Evolutionary conservation across 2,113 vertebrate species (phyloP).

Genomic region (Lagopus muta): DNA sequence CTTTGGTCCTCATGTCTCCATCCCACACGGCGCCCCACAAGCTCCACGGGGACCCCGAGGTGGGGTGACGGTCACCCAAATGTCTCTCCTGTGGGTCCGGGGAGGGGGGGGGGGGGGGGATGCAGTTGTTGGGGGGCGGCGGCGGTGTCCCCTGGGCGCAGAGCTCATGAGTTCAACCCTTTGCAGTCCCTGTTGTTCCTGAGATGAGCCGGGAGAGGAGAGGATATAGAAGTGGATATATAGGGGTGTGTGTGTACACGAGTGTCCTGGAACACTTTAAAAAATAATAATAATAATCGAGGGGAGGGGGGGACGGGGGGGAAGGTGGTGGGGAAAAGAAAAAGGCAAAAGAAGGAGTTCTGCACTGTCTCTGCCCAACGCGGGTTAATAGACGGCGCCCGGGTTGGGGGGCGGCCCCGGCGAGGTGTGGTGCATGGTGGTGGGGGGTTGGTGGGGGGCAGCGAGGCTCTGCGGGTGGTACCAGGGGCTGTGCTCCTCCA

Average conservation of each 20-base stretch:
- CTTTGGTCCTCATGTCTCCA: neutral
- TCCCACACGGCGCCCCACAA: rapidly evolving
- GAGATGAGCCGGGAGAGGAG: conserved; percentile 38
- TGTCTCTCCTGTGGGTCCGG: neutral
- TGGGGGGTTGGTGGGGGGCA: conserved; percentile 81
- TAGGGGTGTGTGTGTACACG: conserved; percentile 20
- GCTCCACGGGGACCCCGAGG: rapidly evolving
- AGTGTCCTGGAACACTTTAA: neutral
- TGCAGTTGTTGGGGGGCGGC: neutral
- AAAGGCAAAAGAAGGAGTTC: neutral
- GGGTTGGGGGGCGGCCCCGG: conserved; percentile 87
- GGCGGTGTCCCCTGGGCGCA: neutral
- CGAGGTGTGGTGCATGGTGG: conserved; percentile 88
- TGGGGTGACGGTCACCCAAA: neutral
- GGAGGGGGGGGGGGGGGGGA: rapidly evolving
- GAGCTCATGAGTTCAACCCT: neutral
- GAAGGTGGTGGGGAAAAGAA: neutral
- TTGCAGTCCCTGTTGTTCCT: conserved; percentile 46
- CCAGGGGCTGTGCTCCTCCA: conserved; percentile 97
- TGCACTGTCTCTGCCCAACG: neutral
- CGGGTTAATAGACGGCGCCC: conserved; percentile 89
- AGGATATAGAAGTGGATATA: neutral
- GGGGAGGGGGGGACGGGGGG: neutral
- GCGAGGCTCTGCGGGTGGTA: conserved; percentile 86
- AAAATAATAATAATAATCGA: neutral